Evolutionary conservation across 2,113 vertebrate species (phyloP).

Genomic region (Gavialis gangeticus): DNA sequence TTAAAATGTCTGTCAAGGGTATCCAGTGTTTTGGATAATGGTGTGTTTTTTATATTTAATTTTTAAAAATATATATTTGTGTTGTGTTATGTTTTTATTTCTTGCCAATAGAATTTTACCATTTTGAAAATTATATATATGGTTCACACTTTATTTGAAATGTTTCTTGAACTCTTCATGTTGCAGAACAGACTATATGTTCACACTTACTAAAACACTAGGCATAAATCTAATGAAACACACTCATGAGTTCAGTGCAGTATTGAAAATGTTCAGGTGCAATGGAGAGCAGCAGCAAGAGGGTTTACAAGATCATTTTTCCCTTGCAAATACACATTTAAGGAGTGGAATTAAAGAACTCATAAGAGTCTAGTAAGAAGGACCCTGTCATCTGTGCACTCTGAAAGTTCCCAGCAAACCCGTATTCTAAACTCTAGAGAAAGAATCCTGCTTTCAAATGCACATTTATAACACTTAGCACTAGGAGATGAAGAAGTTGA

Average conservation of each 20-base stretch:
- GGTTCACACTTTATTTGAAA: background rate
- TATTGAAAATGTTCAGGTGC: background rate
- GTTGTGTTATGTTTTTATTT: background rate
- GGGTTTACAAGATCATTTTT: fast-evolving
- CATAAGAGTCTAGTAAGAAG: background rate
- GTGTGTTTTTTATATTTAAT: background rate
- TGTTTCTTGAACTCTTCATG: background rate
- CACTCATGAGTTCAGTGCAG: background rate
- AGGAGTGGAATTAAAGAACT: background rate
- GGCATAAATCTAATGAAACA: fast-evolving
- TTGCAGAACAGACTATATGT: background rate
- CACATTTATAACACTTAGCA: background rate
- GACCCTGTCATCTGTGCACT: background rate
- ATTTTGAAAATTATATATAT: background rate
- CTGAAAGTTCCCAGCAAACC: background rate
- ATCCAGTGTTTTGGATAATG: background rate
- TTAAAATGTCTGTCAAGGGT: background rate
- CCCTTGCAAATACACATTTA: background rate
- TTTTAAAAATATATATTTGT: background rate
- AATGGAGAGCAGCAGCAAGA: background rate
- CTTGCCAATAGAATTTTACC: background rate
- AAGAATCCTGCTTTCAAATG: background rate
- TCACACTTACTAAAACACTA: fast-evolving
- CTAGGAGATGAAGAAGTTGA: background rate
- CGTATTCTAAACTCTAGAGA: background rate